phyloP scores from a whole-genome alignment of 2,797 vertebrate genomes.

The Ptychobarbus kaznakovi region DNA sequence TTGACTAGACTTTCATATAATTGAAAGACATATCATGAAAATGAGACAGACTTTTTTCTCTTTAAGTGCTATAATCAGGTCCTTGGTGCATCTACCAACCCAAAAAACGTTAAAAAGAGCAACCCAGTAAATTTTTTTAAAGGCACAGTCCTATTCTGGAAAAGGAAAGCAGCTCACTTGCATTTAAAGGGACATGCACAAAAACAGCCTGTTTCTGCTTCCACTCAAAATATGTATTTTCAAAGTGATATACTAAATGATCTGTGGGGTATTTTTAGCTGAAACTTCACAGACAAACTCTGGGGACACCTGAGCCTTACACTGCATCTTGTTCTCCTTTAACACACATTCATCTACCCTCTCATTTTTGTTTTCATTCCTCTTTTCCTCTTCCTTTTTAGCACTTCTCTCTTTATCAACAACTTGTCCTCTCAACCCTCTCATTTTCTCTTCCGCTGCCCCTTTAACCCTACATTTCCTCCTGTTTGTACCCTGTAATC shows the following conservation, averaged over 20 bases:
- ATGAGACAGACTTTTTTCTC: too few relatives aligned
- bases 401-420: background rate
- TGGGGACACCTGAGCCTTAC: background rate
- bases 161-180: background rate
- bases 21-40: too few relatives aligned
- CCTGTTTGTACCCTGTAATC: constrained; percentile 23
- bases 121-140: background rate
- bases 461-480: constrained; percentile 24
- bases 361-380: background rate
- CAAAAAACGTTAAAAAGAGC: too few relatives aligned
- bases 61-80: too few relatives aligned
- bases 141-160: background rate
- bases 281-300: background rate
- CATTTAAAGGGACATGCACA: background rate
- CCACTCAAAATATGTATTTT: background rate
- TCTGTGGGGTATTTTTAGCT: background rate
- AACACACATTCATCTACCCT: background rate
- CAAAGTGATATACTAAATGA: background rate
- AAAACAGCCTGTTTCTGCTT: background rate
- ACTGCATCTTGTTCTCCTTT: background rate
- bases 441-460: constrained; percentile 31
- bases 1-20: too few relatives aligned
- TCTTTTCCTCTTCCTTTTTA: constrained; percentile 2
- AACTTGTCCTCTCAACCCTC: constrained; percentile 15
- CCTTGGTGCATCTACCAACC: too few relatives aligned